Base-by-base conservation (phyloP, 1,140 invertebrate species). In the Diploscapter pachys region DNA sequence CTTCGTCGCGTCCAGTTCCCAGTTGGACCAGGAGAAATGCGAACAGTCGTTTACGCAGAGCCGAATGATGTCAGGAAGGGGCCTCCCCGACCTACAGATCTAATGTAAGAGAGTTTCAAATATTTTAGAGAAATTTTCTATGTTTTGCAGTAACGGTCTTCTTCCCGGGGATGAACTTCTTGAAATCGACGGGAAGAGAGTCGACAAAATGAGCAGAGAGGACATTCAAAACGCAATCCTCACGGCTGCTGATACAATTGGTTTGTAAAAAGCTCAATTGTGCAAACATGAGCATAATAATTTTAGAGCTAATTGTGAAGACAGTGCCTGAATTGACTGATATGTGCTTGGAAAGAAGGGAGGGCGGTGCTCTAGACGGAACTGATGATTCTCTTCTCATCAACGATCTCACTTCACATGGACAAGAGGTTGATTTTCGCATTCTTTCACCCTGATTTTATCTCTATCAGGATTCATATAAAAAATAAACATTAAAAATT, bases 201-300 rank as follows among this genome's bases (percentile, higher is more conserved):
- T 96, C 0, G 92, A 93, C 83, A 91, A 91, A 62, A 91, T 92
- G 84, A 90, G 90, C 13, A 89, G 94, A 53, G 95, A 97, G 85
- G 92, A 95, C 81, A 92, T 97, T 73, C 95, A 96, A 78, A 93
- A 96, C 84, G 89, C 95, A 80, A 95, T 97, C 79, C 92, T 92
- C 78, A 91, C 91, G 64, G 93, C 93, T 59, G 91, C 91, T 31
- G 91, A 92, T 96, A 69, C 91, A 89, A 61, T 90, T 96, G 86
- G 88, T 72, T 52, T 52, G 71, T 65, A 8, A 8, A 2, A 65
- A 11, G 9, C 9, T 65, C 63, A 59, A 59, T 59, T 59, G 2
- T 11, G 31, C 31, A 1, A 31, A 31, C 31, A 1, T 1, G 31
- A 31, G 0, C 31, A 31, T 31, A 1, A 31, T 31, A 1, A 31